A percentile compares a stretch with the other conserved stretches of the same genome.
Conservation (phyloP, 2,797 vertebrate species). For the Phrynocephalus forsythii region DNA sequence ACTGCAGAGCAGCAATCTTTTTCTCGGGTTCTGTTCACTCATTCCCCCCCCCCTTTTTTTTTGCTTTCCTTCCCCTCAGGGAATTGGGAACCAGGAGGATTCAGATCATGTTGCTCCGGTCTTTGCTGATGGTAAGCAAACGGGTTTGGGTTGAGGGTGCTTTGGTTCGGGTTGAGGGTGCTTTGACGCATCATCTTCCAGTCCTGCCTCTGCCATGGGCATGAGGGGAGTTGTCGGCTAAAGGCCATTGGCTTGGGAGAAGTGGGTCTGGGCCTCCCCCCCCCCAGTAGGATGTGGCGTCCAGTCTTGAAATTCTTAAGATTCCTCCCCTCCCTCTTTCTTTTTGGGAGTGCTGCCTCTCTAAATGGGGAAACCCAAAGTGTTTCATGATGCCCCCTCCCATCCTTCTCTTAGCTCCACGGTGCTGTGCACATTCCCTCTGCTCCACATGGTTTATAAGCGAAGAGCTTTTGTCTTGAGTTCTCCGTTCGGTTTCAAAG, state of each 20-base stretch:
- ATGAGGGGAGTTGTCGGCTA: too few relatives aligned
- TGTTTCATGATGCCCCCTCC: too few relatives aligned
- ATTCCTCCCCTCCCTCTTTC: neutral
- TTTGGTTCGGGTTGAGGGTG: neutral
- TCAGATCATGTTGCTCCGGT: slow-evolving; percentile 95
- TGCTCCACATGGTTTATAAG: too few relatives aligned
- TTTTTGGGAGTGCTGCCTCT: neutral
- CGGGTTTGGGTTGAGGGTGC: neutral
- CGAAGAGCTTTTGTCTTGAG: too few relatives aligned
- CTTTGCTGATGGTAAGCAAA: slow-evolving; percentile 93
- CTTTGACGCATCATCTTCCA: neutral
- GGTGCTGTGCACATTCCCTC: too few relatives aligned
- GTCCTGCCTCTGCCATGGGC: neutral
- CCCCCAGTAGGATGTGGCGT: neutral
- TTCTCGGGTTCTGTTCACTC: neutral
- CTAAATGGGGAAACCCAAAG: neutral
- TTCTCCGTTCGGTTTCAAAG: too few relatives aligned
- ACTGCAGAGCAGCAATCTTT: neutral
- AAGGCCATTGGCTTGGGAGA: neutral
- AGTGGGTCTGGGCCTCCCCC: too few relatives aligned
- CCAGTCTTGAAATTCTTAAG: neutral
- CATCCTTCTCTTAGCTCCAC: too few relatives aligned
- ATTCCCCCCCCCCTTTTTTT: too few relatives aligned
- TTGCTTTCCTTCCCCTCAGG: slow-evolving; percentile 70
- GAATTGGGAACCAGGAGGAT: slow-evolving; percentile 93